Percentiles rank a stretch among this genome's conserved stretches.
Evolutionary conservation across 2,113 vertebrate species (phyloP).

Genomic region (Apus apus): DNA sequence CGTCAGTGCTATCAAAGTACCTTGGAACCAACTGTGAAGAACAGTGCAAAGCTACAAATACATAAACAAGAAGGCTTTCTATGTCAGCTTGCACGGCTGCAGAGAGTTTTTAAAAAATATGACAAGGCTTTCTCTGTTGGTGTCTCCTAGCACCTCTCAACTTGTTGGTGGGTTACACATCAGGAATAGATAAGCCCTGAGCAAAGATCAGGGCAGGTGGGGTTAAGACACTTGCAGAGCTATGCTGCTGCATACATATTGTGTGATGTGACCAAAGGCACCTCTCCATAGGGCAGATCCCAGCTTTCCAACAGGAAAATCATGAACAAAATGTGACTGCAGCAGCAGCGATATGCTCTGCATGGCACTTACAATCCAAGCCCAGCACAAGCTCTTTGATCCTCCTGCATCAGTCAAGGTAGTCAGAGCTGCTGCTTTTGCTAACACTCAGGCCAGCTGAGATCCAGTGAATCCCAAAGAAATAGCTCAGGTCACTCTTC

Average conservation of each 20-base stretch:
- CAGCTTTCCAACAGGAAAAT: background rate
- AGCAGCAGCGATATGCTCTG: background rate
- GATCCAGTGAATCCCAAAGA: background rate
- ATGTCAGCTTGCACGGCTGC: background rate
- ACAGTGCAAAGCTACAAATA: background rate
- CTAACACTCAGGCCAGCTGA: background rate
- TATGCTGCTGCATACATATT: accelerated
- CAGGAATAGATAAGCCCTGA: background rate
- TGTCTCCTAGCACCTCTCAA: background rate
- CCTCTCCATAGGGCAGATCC: background rate
- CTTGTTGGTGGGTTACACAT: background rate
- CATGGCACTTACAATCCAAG: accelerated
- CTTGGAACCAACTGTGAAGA: constrained; percentile 1
- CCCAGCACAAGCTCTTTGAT: background rate
- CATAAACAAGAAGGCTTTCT: background rate
- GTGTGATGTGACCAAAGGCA: accelerated
- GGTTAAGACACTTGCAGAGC: background rate
- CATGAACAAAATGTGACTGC: background rate
- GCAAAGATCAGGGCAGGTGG: accelerated
- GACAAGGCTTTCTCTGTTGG: background rate
- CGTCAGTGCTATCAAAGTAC: background rate
- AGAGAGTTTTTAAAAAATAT: background rate
- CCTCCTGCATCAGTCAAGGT: background rate
- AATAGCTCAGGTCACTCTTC: background rate
- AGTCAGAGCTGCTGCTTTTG: background rate